Evolutionary conservation across 1,140 invertebrate species (phyloP), one percentile per base, ranked within the genome.

Genomic region (Telenomus remus): DNA sequence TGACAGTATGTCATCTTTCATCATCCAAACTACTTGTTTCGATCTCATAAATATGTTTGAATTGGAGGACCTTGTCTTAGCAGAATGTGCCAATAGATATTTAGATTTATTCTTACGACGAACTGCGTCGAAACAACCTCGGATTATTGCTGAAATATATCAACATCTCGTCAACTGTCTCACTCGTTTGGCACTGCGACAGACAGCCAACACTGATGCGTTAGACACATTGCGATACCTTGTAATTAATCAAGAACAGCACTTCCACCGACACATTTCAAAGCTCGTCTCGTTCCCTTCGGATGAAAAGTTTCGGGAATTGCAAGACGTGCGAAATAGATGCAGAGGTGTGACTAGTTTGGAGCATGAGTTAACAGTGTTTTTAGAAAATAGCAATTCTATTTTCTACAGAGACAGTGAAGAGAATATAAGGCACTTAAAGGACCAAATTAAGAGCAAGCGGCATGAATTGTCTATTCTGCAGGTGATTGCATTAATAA

Each of bases 21-120:
- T 70, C 0, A 64, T 78, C n/a, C 76, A 72, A 19, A 70, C 49
- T 0, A 73, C 37, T 11, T 69, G 76, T 54, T 65, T 73, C 19
- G 49, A 78, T 48, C 54, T 73, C 10, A 0, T 65, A 14, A 68
- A 73, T 44, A 60, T 59, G 0, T n/a, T 78, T 6, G 44, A 70
- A n/a, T 14, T 65, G 13, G 53, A 69, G 2, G 8, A 57, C 10
- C 16, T 73, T n/a, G 0, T 0, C 7, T 14, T 73, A 6, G 65
- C 70, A 0, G 65, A 78, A 51, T 64, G 54, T 54, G 35, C 69
- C 3, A 65, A 43, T 13, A 73, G 34, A 73, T 69, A 60, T 39
- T 19, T 73, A 0, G 43, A 65, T 12, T 9, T 16, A 13, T 73
- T 78, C 47, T 51, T 73, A 35, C 16, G 13, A 4, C n/a, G n/a